Conservation (phyloP, 2,797 vertebrate genomes). For the Phalanger gymnotis region DNA sequence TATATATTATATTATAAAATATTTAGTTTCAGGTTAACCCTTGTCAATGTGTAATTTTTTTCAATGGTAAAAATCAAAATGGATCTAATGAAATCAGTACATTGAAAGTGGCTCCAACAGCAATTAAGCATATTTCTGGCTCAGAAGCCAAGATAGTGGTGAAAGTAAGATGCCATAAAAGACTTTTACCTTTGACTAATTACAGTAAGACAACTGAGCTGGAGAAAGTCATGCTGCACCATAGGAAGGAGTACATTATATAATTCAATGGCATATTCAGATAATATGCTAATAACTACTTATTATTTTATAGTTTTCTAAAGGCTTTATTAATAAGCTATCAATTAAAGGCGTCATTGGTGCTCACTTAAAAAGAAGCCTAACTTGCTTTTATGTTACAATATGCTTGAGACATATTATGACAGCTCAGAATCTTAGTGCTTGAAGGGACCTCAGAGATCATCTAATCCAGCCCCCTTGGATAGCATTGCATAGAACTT, state of each 20-base stretch:
- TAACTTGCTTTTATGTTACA: background rate
- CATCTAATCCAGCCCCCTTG: constrained; percentile 11
- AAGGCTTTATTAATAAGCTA: constrained; percentile 48
- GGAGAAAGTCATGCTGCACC: constrained; percentile 36
- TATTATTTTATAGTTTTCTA: constrained; percentile 38
- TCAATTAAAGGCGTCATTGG: constrained; percentile 53
- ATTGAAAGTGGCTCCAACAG: constrained; percentile 28
- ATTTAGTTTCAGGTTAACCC: constrained; percentile 49
- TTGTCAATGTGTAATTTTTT: constrained; percentile 37
- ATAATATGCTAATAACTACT: constrained; percentile 50
- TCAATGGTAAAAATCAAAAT: constrained; percentile 12
- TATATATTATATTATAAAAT: constrained; percentile 37
- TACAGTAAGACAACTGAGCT: constrained; percentile 42
- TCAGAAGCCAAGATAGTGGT: constrained; percentile 50
- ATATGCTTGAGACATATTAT: constrained; percentile 28
- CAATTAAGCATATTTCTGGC: constrained; percentile 32
- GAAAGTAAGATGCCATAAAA: constrained; percentile 63
- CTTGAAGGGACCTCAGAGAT: constrained; percentile 11
- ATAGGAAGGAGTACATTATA: constrained; percentile 36
- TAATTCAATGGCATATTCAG: constrained; percentile 31
- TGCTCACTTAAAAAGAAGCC: constrained; percentile 34
- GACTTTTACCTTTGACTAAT: constrained; percentile 60
- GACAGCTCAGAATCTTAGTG: constrained; percentile 4
- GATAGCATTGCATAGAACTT: constrained; percentile 60
- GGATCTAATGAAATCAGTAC: constrained; percentile 33